Evolutionary conservation across 2,797 vertebrate species (phyloP).

Genomic region (Syngnathus acus): DNA sequence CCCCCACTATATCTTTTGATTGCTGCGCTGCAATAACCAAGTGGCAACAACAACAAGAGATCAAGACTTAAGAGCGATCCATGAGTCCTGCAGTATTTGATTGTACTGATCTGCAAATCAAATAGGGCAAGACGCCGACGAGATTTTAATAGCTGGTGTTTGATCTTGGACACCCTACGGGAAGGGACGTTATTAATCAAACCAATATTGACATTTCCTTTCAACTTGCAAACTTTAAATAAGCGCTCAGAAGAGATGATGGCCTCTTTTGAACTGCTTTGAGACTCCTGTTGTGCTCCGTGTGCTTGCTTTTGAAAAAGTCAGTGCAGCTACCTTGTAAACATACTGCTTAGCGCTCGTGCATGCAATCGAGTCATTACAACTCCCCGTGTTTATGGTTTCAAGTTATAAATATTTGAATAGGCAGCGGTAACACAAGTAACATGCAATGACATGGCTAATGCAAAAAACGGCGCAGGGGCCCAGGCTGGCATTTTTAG

Average conservation of each 20-base stretch:
- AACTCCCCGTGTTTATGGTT: background rate
- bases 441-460: slow-evolving; percentile 7
- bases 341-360: background rate
- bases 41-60: slow-evolving; percentile 46
- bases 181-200: slow-evolving; percentile 7
- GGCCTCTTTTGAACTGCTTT: background rate
- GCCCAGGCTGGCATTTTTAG: slow-evolving; percentile 23
- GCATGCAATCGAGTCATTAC: background rate
- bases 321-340: background rate
- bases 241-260: background rate
- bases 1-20: slow-evolving; percentile 28
- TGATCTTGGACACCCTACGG: slow-evolving; percentile 9
- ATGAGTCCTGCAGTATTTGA: slow-evolving; percentile 41
- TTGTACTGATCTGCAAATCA: slow-evolving; percentile 46
- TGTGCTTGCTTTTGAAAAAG: background rate
- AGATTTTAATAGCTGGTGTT: slow-evolving; percentile 23
- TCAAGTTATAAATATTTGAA: slow-evolving; percentile 5
- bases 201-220: background rate
- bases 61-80: slow-evolving; percentile 34
- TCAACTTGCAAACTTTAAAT: background rate
- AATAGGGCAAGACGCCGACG: slow-evolving; percentile 28
- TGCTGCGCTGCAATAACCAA: slow-evolving; percentile 39
- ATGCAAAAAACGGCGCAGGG: slow-evolving; percentile 14
- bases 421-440: background rate
- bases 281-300: background rate